phyloP scores from a whole-genome alignment of 2,797 vertebrate genomes.

The Propithecus perrieri region DNA sequence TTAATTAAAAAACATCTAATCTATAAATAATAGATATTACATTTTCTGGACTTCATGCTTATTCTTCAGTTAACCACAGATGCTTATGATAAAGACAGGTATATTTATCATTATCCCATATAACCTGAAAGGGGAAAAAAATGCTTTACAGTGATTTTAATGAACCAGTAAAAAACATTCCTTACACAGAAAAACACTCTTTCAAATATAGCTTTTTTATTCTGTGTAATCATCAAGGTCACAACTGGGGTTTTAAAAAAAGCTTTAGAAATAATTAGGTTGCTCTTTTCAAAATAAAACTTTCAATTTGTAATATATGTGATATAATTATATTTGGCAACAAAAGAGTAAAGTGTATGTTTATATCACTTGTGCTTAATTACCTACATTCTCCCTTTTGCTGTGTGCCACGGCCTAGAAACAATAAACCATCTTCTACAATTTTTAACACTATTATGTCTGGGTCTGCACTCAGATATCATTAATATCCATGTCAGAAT shows the following conservation, averaged over 20 bases:
- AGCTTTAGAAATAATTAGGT: constrained; percentile 52
- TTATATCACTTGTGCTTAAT: constrained; percentile 11
- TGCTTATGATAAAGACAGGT: not conserved
- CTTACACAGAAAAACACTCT: not conserved
- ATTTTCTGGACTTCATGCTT: constrained; percentile 14
- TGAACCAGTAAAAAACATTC: not conserved
- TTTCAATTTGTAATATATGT: not conserved
- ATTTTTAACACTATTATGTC: not conserved
- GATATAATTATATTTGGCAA: not conserved
- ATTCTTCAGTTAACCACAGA: not conserved
- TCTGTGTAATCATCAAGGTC: not conserved
- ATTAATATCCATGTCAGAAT: not conserved
- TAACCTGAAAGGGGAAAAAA: not conserved
- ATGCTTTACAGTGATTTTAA: not conserved
- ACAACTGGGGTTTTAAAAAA: not conserved
- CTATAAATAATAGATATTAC: not conserved
- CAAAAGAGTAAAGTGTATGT: not conserved
- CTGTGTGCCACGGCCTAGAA: not conserved
- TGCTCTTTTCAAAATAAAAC: constrained; percentile 40
- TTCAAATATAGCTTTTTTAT: not conserved
- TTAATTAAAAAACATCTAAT: not conserved
- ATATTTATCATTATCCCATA: not conserved
- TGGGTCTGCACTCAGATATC: not conserved
- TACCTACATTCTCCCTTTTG: not conserved
- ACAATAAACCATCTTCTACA: not conserved